Evolutionary conservation across 1,140 invertebrate genomes (phyloP), one percentile per base, ranked within the genome.

Genomic region (Apocrypta bakeri): DNA sequence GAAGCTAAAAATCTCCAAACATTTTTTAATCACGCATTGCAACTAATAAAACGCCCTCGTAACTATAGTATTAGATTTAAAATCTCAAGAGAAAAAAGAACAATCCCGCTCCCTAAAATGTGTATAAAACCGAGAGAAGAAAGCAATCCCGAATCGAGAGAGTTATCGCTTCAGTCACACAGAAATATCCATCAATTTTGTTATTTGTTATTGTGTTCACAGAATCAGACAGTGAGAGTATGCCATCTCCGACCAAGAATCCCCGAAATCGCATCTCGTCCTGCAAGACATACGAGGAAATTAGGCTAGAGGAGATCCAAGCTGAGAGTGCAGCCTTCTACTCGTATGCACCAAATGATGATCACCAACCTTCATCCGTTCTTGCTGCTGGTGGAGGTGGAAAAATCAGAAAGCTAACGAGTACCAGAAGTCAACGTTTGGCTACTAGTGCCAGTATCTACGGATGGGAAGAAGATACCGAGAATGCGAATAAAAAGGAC

Each of bases 221-320:
- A 95, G 95, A 95, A 88, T 95, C 95, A 84, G 94, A 95, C 92
- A 94, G 93, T 89, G 94, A 95, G 92, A 94, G 94, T 85, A 92
- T 92, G 82, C 93, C 94, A 17, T 94, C 94, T 31, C 94, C 94
- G 33, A 92, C 90, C 29, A 95, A 94, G 89, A 87, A 87, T 73
- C 85, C 84, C 73, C 76, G 78, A n/a, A 63, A 82, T 84, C 88
- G 88, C 48, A 86, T 89, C 48, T 87, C 93, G 4, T 91, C 92
- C 85, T 92, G 93, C 83, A 95, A 95, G 89, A 94, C 94, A 0
- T 92, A 95, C 85, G 95, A 96, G 85, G 93, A 95, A 84, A 93
- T 95, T 74, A 91, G 94, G 21, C 88, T 96, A 56, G 95, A 95
- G 89, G 93, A 93, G 85, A 94, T 96, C 63, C 94, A 95, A 84